These are phyloP conservation scores for Astreopora myriophthalma DNA, from an alignment of 64 coral and sea anemone genomes.

Conservation along the genomic window DNA sequence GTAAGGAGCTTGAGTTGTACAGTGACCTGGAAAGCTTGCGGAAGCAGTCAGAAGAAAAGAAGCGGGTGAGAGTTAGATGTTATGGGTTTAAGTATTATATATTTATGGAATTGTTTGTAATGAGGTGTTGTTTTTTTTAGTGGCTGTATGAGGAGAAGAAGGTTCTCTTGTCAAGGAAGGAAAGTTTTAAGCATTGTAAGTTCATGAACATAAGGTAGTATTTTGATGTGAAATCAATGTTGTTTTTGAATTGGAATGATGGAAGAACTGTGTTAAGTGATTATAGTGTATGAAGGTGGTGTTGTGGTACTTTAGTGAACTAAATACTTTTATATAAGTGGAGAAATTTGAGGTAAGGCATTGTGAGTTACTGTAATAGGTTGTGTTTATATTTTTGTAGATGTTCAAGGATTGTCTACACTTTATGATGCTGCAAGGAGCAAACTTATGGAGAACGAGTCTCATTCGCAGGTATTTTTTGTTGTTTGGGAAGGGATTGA, in stretches of 20 bases:
- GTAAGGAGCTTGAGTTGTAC: slow-evolving; percentile 86
- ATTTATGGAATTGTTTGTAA: not conserved
- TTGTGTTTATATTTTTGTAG: slow-evolving; percentile 1
- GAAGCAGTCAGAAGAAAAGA: slow-evolving; percentile 91
- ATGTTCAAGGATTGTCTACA: slow-evolving; percentile 73
- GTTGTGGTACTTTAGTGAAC: no score
- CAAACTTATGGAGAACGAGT: slow-evolving; percentile 95
- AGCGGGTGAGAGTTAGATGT: slow-evolving; percentile 31
- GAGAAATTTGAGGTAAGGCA: no score
- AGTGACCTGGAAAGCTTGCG: slow-evolving; percentile 82
- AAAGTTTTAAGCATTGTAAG: slow-evolving; percentile 90
- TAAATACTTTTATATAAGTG: no score
- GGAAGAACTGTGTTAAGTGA: no score
- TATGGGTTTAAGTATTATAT: not conserved
- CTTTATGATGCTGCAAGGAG: slow-evolving; percentile 86
- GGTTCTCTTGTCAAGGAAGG: slow-evolving; percentile 72
- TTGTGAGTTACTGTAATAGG: not conserved
- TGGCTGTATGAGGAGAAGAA: slow-evolving; percentile 81
- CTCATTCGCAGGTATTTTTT: slow-evolving; percentile 85
- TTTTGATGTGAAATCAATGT: no score
- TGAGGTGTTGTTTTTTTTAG: slow-evolving; percentile 37
- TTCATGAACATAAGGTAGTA: not conserved
- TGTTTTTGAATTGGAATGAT: no score
- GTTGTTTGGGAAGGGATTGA: not conserved
- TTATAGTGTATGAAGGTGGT: no score